A percentile compares a stretch with the other conserved stretches of the same genome.
Evolutionary conservation across 2,113 vertebrate species (phyloP).

Genomic region (Acanthochromis polyacanthus): DNA sequence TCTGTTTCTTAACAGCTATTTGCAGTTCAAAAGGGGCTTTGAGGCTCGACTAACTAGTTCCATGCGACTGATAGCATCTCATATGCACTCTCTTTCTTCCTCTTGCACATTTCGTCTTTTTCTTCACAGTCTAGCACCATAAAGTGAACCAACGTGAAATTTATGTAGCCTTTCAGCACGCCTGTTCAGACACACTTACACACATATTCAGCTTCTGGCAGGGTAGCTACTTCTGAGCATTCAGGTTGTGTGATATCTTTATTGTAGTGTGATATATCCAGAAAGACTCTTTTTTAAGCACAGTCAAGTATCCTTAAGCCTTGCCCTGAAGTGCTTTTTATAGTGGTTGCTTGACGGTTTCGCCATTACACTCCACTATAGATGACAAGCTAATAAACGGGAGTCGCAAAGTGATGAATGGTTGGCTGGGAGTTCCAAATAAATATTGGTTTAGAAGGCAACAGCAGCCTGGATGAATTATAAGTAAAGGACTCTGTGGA

Average conservation of each 20-base stretch:
- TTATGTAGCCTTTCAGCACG: constrained; percentile 53
- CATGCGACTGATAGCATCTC: constrained; percentile 77
- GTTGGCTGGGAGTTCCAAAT: constrained; percentile 55
- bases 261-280: constrained; percentile 5
- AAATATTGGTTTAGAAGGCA: constrained; percentile 60
- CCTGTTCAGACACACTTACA: constrained; percentile 37
- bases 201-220: constrained; percentile 34
- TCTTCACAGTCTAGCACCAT: constrained; percentile 61
- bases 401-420: constrained; percentile 56
- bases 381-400: constrained; percentile 69
- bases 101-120: constrained; percentile 41
- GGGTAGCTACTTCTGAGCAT: background rate
- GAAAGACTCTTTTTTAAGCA: constrained; percentile 4
- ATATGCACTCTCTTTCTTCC: constrained; percentile 15
- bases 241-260: constrained; percentile 9
- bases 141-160: constrained; percentile 38
- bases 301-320: constrained; percentile 18
- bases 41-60: constrained; percentile 71
- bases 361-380: constrained; percentile 32
- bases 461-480: constrained; percentile 45
- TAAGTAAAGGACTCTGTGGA: constrained; percentile 41
- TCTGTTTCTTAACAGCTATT: constrained; percentile 58
- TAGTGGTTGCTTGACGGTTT: constrained; percentile 28
- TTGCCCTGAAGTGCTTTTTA: constrained; percentile 19
- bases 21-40: constrained; percentile 68